Evolutionary conservation across 2,797 vertebrate genomes (phyloP).

Genomic region (Poecilia picta): DNA sequence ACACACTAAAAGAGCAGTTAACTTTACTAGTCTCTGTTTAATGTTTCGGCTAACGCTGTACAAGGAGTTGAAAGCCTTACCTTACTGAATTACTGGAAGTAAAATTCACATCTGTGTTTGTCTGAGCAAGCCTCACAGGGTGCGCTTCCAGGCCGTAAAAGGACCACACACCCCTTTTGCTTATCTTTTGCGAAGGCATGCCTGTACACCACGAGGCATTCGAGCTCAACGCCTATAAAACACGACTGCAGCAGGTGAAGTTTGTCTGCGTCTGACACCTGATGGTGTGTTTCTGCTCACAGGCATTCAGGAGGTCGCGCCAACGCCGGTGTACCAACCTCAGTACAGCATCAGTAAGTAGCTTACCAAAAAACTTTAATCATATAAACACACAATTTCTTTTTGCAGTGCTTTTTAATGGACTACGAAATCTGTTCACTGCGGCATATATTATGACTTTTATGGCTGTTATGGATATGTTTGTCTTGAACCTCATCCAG

Average conservation of each 20-base stretch:
- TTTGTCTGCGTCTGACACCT: constrained; percentile 48
- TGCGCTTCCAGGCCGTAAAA: constrained; percentile 53
- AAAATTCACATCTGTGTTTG: constrained; percentile 39
- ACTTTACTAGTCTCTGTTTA: constrained; percentile 47
- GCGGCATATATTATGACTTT: too few species aligned
- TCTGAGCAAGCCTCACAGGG: background rate
- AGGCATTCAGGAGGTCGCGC: constrained; percentile 80
- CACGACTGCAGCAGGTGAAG: constrained; percentile 38
- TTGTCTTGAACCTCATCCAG: background rate
- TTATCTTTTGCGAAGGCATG: constrained; percentile 64
- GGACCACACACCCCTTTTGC: constrained; percentile 71
- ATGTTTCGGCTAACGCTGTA: constrained; percentile 45
- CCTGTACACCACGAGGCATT: constrained; percentile 42
- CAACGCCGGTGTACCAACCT: constrained; percentile 80
- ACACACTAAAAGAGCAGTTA: background rate
- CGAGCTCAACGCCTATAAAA: constrained; percentile 51
- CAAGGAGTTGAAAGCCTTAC: constrained; percentile 32
- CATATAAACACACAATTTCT: background rate
- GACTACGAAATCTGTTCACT: background rate
- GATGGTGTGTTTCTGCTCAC: constrained; percentile 52
- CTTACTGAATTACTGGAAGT: constrained; percentile 55
- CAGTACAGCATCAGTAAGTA: constrained; percentile 82
- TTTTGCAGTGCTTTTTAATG: background rate
- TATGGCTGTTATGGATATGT: background rate
- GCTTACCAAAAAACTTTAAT: background rate